Conservation (phyloP, 2,888 invertebrate genomes). For the Protula sp. region DNA sequence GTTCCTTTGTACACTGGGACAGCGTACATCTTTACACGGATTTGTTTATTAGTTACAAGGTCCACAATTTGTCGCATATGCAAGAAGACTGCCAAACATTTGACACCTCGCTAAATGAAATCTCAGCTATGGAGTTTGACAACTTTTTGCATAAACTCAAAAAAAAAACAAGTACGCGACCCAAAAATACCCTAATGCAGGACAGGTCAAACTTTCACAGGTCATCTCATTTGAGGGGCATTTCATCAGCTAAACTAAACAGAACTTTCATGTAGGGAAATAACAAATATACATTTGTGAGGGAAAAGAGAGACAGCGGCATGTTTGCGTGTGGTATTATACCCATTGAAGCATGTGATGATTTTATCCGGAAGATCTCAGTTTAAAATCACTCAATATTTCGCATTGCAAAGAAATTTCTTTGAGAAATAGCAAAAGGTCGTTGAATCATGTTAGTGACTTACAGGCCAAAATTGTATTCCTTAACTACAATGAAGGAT, state of each 20-base stretch:
- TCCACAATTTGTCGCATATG: slow-evolving; percentile 14
- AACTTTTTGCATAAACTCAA: slow-evolving; percentile 10
- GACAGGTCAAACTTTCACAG: neutral
- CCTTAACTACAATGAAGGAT: neutral
- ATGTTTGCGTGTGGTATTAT: neutral
- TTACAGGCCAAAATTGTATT: neutral
- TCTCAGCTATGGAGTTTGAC: slow-evolving; percentile 16
- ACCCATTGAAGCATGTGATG: neutral
- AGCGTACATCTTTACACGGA: slow-evolving; percentile 7
- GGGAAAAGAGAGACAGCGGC: neutral
- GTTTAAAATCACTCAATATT: neutral
- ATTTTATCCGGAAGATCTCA: neutral
- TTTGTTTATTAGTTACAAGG: slow-evolving; percentile 14
- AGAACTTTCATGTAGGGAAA: neutral
- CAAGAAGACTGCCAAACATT: slow-evolving; percentile 5
- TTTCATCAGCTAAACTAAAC: neutral
- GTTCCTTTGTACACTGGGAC: slow-evolving; percentile 33
- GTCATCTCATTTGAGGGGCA: too few relatives aligned
- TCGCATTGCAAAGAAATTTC: neutral
- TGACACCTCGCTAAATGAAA: slow-evolving; percentile 6
- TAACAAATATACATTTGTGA: neutral
- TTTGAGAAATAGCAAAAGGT: neutral
- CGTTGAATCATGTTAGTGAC: neutral
- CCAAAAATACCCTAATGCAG: slow-evolving; percentile 3
- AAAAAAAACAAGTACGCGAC: slow-evolving; percentile 10